A percentile compares a stretch with the other conserved stretches of the same genome.
phyloP scores from a whole-genome alignment of 2,113 vertebrate genomes.

The Cheilinus undulatus region DNA sequence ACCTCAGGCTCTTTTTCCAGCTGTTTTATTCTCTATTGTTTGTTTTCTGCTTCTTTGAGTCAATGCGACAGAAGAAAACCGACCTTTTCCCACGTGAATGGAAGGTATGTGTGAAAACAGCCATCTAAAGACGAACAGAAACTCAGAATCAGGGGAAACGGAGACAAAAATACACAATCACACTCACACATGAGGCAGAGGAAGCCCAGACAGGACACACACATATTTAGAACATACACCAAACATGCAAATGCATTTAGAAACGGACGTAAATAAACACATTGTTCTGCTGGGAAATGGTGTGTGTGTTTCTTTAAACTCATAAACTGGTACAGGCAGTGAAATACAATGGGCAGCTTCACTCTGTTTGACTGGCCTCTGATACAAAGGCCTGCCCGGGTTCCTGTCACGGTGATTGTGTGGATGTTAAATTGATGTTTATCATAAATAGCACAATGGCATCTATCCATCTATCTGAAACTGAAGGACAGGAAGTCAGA shows the following conservation, averaged over 20 bases:
- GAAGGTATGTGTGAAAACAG: background rate
- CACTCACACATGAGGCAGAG: conserved; percentile 21
- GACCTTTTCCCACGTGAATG: conserved; percentile 45
- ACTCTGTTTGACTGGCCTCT: conserved; percentile 45
- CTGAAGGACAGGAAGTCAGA: conserved; percentile 60
- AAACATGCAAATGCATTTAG: conserved; percentile 29
- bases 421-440: conserved; percentile 30
- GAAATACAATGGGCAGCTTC: conserved; percentile 67
- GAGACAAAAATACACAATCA: conserved; percentile 12
- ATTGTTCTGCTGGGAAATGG: conserved; percentile 72
- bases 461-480: conserved; percentile 13
- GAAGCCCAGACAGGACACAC: conserved; percentile 22
- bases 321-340: conserved; percentile 42
- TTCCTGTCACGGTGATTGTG: conserved; percentile 48
- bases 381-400: conserved; percentile 49
- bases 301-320: too few relatives aligned
- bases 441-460: conserved; percentile 42
- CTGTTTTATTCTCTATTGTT: conserved; percentile 43
- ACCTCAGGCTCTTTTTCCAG: conserved; percentile 15
- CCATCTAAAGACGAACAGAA: conserved; percentile 15
- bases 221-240: conserved; percentile 15
- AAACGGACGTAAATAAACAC: conserved; percentile 40
- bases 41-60: conserved; percentile 23
- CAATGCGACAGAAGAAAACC: background rate
- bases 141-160: conserved; percentile 27